A percentile compares a stretch with the other conserved stretches of the same genome.
These are phyloP conservation scores for Lontra canadensis DNA, from an alignment of 2,113 vertebrate species.

Conservation along the genomic window DNA sequence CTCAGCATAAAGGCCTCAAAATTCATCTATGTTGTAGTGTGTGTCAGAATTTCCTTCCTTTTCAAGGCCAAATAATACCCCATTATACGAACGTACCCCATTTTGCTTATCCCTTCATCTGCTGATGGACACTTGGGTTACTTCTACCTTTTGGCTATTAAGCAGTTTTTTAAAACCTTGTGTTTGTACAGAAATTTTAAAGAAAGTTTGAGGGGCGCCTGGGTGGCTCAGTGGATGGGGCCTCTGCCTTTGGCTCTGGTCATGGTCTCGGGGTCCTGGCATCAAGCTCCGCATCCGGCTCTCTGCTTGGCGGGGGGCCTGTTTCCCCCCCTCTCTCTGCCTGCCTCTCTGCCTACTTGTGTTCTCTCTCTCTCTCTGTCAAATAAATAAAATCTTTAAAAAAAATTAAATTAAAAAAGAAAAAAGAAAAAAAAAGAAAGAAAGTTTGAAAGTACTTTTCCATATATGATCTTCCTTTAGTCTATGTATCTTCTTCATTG, in stretches of 20 bases:
- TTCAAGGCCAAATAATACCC: neutral
- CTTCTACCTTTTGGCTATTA: no score
- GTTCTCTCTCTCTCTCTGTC: no score
- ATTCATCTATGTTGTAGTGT: neutral
- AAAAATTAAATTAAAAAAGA: no score
- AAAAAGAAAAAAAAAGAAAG: neutral
- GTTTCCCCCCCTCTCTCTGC: no score
- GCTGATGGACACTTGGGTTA: no score
- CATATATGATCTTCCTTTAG: neutral
- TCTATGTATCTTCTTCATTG: neutral
- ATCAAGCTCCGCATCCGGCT: no score
- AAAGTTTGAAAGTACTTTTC: conserved; percentile 15
- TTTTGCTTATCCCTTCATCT: neutral
- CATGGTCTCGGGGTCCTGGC: no score
- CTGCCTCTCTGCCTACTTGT: no score
- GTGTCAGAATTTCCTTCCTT: neutral
- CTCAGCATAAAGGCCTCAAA: neutral
- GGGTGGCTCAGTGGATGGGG: no score
- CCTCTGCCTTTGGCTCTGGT: no score
- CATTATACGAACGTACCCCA: neutral
- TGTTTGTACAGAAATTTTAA: neutral
- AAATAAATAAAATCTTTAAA: no score
- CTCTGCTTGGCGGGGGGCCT: no score
- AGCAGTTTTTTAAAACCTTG: neutral
- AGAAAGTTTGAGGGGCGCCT: neutral